Evolutionary conservation across 2,888 invertebrate species (phyloP), one percentile per base, ranked within the genome.

Genomic region (Temnothorax unifasciatus): DNA sequence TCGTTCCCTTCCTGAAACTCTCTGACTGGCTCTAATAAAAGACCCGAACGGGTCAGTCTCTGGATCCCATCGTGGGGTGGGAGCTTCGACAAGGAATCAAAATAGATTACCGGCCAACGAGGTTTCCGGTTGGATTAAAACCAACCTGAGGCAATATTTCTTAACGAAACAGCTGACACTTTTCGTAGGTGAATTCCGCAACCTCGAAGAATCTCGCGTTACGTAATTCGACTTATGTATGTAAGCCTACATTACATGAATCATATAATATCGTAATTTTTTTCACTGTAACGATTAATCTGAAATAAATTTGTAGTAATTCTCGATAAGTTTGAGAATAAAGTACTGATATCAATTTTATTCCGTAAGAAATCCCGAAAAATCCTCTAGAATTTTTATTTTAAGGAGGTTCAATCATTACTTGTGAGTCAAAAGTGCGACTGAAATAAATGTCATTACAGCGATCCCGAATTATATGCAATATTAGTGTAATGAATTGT

Each of bases 1-100:
- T 91, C 91, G 93, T 91, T 89, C 90, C 90, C 91, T 88, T 90
- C 86, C 84, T 77, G 90, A 93, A 74, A 81, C 79, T 81, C 79
- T 81, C 87, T 93, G 92, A 94, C 94, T 93, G 94, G 87, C 92
- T 93, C 93, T 93, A 93, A 93, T 92, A 92, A 92, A 93, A 92
- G 93, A 91, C 87, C 84, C 86, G 87, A 90, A 90, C 89, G 89
- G 88, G 86, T 90, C 87, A 86, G 84, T 77, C 87, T 91, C 91
- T 91, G 90, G 90, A 92, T 84, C 38, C 61, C 77, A 89, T 87
- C 87, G 93, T 93, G 93, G 93, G 93, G 93, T 94, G 93, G 93
- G 93, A 94, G 93, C 92, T 92, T 92, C 90, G 92, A 92, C 91
- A 91, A 90, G 91, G 89, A 93, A 89, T 93, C 92, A 93, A 93